Percentiles rank a stretch among this genome's conserved stretches.
Evolutionary conservation across 2,113 vertebrate genomes (phyloP).

Genomic region (Crotalus viridis): DNA sequence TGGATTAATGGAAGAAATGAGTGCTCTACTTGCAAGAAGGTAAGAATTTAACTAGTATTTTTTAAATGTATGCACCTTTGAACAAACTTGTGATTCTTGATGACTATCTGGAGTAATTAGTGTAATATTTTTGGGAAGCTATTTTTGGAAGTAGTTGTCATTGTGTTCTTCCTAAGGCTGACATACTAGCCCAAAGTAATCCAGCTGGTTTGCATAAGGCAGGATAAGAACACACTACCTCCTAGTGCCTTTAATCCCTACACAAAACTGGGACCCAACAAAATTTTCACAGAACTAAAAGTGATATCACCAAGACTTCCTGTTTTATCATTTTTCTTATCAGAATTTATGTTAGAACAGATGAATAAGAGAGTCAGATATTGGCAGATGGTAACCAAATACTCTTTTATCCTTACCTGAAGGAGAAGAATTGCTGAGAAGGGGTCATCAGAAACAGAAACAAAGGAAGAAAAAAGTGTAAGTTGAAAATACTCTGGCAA

Average conservation of each 20-base stretch:
- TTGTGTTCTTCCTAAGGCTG: neutral
- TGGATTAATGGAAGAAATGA: constrained; percentile 99
- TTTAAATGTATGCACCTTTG: neutral
- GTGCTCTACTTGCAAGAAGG: constrained; percentile 96
- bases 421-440: constrained; percentile 99
- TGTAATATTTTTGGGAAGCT: neutral
- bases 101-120: neutral
- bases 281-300: neutral
- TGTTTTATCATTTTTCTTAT: neutral
- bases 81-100: neutral
- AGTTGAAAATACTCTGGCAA: constrained; percentile 61
- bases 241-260: neutral
- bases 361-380: neutral
- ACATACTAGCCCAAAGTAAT: neutral
- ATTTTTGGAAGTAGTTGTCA: neutral
- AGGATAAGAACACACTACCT: neutral
- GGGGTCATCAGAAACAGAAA: constrained; percentile 91
- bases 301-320: neutral
- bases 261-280: neutral
- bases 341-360: neutral
- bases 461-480: constrained; percentile 85
- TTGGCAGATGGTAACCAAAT: constrained; percentile 29
- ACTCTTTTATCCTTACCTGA: constrained; percentile 26
- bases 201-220: neutral
- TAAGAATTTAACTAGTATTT: constrained; percentile 52